phyloP scores from a whole-genome alignment of 1,140 invertebrate genomes.

The Wiebesia pumilae region DNA sequence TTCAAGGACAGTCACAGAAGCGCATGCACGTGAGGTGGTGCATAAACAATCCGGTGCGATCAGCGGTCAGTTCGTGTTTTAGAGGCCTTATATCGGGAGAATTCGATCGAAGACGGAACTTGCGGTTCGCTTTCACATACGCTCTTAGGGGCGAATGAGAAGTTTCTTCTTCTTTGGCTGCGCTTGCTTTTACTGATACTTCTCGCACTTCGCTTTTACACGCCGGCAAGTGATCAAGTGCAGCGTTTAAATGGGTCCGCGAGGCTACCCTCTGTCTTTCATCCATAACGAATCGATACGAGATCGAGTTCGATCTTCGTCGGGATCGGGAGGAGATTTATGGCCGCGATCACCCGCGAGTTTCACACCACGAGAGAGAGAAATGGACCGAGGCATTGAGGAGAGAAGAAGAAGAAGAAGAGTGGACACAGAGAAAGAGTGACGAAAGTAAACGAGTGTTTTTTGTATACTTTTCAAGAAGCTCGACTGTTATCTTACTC shows the following conservation, averaged over 20 bases:
- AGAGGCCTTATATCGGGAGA: constrained; percentile 55
- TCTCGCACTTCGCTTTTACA: neutral
- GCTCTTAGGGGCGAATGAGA: neutral
- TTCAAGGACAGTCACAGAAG: constrained; percentile 58
- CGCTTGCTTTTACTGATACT: constrained; percentile 51
- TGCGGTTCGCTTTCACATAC: constrained; percentile 47
- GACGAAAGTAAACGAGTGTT: neutral
- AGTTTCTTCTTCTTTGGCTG: neutral
- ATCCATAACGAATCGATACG: constrained; percentile 65
- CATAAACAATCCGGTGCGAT: constrained; percentile 36
- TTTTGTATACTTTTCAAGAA: neutral
- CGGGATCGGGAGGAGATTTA: constrained; percentile 14
- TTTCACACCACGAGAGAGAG: neutral
- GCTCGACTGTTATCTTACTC: neutral
- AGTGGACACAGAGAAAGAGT: neutral
- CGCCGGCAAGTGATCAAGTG: constrained; percentile 54
- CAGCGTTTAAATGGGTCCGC: constrained; percentile 49
- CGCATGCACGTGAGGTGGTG: constrained; percentile 3
- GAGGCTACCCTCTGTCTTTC: constrained; percentile 54
- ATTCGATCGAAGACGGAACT: constrained; percentile 63
- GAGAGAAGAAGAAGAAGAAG: neutral
- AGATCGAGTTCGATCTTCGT: constrained; percentile 60
- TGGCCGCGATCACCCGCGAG: constrained; percentile 55
- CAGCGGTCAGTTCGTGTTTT: constrained; percentile 7
- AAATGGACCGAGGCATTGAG: neutral